These are phyloP conservation scores for Nomada hirtipes DNA, from an alignment of 2,888 invertebrate species.

Conservation along the genomic window DNA sequence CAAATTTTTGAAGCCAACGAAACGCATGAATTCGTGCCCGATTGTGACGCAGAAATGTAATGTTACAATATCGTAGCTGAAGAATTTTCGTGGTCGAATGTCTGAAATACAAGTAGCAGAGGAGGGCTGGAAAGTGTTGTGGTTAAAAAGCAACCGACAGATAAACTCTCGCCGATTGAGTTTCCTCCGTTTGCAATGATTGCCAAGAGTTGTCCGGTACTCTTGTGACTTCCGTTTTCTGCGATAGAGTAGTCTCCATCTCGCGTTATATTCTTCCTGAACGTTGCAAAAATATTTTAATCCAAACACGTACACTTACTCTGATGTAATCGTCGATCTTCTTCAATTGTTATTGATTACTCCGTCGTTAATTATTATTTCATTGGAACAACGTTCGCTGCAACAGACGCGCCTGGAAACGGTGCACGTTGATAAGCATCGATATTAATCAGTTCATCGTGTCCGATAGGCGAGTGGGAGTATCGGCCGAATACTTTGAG, in stretches of 20 bases:
- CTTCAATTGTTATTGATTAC: too few relatives aligned
- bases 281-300: too few relatives aligned
- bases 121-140: conserved; percentile 68
- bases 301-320: too few relatives aligned
- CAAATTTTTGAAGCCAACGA: too few relatives aligned
- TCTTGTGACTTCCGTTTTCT: conserved; percentile 64
- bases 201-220: conserved; percentile 27
- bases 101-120: conserved; percentile 69
- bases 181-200: conserved; percentile 64
- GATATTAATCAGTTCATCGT: conserved; percentile 20
- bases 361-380: too few relatives aligned
- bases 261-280: not conserved
- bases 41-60: conserved; percentile 15
- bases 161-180: conserved; percentile 74
- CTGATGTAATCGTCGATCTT: too few relatives aligned
- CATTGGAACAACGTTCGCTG: too few relatives aligned
- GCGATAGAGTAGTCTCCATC: conserved; percentile 14
- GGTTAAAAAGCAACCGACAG: conserved; percentile 65
- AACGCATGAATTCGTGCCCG: not conserved
- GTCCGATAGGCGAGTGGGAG: conserved; percentile 50
- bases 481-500: conserved; percentile 43
- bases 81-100: conserved; percentile 60
- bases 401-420: not conserved
- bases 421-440: too few relatives aligned
- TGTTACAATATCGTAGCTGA: conserved; percentile 23